Percentiles rank a stretch among this genome's conserved stretches.
phyloP scores from a whole-genome alignment of 2,888 invertebrate genomes.

The Zygothrica quintamaculata region DNA sequence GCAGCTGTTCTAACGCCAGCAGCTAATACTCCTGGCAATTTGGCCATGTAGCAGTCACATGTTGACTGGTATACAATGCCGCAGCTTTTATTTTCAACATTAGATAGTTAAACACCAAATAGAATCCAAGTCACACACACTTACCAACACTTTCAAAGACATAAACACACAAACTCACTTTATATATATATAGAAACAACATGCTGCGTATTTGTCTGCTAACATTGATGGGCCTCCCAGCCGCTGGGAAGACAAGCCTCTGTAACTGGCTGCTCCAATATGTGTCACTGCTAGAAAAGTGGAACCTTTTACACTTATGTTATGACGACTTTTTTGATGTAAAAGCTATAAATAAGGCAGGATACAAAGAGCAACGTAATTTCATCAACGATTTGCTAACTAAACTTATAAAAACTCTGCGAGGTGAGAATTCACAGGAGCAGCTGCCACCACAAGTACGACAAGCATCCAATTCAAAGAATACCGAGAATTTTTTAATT shows the following conservation, averaged over 20 bases:
- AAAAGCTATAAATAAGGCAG: not conserved
- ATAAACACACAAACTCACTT: slow-evolving; percentile 4
- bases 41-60: slow-evolving; percentile 54
- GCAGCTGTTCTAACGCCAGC: slow-evolving; percentile 45
- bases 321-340: slow-evolving; percentile 73
- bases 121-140: slow-evolving; percentile 2
- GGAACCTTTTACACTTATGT: slow-evolving; percentile 76
- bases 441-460: slow-evolving; percentile 18
- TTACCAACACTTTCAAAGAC: slow-evolving; percentile 12
- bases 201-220: slow-evolving; percentile 80
- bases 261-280: slow-evolving; percentile 61
- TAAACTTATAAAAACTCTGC: slow-evolving; percentile 42
- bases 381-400: slow-evolving; percentile 53
- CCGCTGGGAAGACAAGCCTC: slow-evolving; percentile 79
- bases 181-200: not conserved
- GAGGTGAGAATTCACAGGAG: not conserved
- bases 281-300: slow-evolving; percentile 14
- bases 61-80: slow-evolving; percentile 47
- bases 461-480: not conserved
- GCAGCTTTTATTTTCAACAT: slow-evolving; percentile 51
- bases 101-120: slow-evolving; percentile 58
- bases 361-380: slow-evolving; percentile 64
- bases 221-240: slow-evolving; percentile 81
- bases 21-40: slow-evolving; percentile 15
- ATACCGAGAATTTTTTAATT: slow-evolving; percentile 56